phyloP scores from a whole-genome alignment of 2,888 invertebrate genomes.

The Yponomeuta evonymella region DNA sequence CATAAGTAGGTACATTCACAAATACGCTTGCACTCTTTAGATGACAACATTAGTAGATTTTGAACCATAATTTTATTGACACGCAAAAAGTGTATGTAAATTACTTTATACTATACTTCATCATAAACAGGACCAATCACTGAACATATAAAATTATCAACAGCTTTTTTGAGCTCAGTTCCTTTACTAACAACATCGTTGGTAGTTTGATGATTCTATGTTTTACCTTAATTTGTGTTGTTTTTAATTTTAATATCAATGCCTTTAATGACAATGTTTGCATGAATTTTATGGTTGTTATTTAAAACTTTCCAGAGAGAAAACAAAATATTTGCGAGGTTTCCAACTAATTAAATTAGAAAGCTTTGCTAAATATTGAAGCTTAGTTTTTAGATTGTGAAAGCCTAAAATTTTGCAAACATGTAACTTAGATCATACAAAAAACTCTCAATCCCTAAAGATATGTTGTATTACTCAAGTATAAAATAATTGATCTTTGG shows the following conservation, averaged over 20 bases:
- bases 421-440: too few species aligned
- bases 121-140: conserved; percentile 21
- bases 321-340: conserved; percentile 15
- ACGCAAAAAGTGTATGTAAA: neutral
- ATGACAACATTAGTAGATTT: conserved; percentile 27
- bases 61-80: neutral
- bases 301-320: neutral
- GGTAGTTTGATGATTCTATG: too few species aligned
- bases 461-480: too few species aligned
- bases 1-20: conserved; percentile 32
- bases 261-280: neutral
- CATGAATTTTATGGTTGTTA: neutral
- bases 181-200: too few species aligned
- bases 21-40: conserved; percentile 29
- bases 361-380: neutral
- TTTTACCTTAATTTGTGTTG: neutral
- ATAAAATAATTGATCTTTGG: neutral
- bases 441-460: too few species aligned
- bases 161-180: conserved; percentile 26
- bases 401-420: neutral
- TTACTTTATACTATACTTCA: neutral
- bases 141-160: conserved; percentile 8
- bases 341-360: neutral
- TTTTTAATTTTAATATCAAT: neutral
- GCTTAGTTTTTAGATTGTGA: neutral